These are phyloP conservation scores for Kryptolebias ocellatus DNA, from an alignment of 2,797 vertebrate species.

Conservation along the genomic window DNA sequence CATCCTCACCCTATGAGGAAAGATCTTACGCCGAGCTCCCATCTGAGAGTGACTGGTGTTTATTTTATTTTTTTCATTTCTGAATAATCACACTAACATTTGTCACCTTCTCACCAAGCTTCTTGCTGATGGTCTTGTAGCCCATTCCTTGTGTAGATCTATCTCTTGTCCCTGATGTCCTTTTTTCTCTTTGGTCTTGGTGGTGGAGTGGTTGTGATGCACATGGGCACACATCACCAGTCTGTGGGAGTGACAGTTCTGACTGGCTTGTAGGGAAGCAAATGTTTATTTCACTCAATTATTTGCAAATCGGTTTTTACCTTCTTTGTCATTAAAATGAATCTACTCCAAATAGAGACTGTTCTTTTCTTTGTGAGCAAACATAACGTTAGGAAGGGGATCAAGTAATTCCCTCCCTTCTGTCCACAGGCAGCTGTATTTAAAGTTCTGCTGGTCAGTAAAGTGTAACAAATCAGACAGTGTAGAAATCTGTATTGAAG, in stretches of 20 bases:
- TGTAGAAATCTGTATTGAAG: slow-evolving; percentile 12
- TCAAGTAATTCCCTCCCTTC: too few relatives aligned
- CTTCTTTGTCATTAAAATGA: too few relatives aligned
- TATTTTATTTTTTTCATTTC: not conserved
- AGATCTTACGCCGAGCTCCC: not conserved
- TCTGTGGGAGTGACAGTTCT: too few relatives aligned
- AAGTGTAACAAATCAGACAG: slow-evolving; percentile 15
- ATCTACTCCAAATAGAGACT: too few relatives aligned
- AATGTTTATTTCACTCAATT: too few relatives aligned
- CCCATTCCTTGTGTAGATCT: not conserved
- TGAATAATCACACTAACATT: not conserved
- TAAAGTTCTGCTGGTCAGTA: slow-evolving; percentile 22
- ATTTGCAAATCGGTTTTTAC: too few relatives aligned
- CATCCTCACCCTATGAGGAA: not conserved
- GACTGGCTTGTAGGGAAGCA: too few relatives aligned
- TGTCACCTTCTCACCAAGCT: not conserved
- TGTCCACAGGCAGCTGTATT: not conserved
- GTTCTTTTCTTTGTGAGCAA: too few relatives aligned
- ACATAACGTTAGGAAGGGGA: too few relatives aligned
- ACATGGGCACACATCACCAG: too few relatives aligned
- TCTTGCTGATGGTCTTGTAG: not conserved
- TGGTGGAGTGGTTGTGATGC: too few relatives aligned
- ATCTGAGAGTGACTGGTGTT: not conserved
- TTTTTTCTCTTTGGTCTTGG: not conserved
- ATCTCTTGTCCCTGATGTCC: not conserved